These are phyloP conservation scores for Enteromius thamalakanensis DNA, from an alignment of 2,797 vertebrate genomes.

Conservation along the genomic window DNA sequence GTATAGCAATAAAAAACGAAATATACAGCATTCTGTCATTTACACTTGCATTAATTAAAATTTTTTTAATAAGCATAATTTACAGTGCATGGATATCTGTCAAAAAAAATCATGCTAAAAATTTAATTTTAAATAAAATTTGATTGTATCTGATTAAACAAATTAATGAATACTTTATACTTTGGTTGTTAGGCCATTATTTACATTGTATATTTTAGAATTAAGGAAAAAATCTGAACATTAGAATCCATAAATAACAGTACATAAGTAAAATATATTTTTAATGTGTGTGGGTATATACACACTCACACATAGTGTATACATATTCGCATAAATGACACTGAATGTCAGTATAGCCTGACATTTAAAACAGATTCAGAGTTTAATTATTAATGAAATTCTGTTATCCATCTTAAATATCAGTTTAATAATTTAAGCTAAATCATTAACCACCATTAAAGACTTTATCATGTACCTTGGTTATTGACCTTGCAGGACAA, in stretches of 20 bases:
- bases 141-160: neutral
- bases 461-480: neutral
- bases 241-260: neutral
- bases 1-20: neutral
- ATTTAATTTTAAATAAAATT: neutral
- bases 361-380: constrained; percentile 8
- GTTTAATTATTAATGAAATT: constrained; percentile 13
- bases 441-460: constrained; percentile 14
- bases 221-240: neutral
- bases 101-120: too few relatives aligned
- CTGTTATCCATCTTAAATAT: constrained; percentile 5
- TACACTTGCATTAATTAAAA: neutral
- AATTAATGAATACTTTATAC: neutral
- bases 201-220: neutral
- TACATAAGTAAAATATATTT: neutral
- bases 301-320: neutral
- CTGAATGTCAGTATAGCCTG: neutral
- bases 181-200: neutral
- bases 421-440: constrained; percentile 4
- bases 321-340: neutral
- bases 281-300: neutral
- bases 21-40: neutral
- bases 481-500: neutral
- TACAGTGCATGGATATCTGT: neutral
- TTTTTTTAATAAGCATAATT: neutral